These are phyloP conservation scores for Calameuta idolon DNA, from an alignment of 2,888 invertebrate genomes.

Conservation along the genomic window DNA sequence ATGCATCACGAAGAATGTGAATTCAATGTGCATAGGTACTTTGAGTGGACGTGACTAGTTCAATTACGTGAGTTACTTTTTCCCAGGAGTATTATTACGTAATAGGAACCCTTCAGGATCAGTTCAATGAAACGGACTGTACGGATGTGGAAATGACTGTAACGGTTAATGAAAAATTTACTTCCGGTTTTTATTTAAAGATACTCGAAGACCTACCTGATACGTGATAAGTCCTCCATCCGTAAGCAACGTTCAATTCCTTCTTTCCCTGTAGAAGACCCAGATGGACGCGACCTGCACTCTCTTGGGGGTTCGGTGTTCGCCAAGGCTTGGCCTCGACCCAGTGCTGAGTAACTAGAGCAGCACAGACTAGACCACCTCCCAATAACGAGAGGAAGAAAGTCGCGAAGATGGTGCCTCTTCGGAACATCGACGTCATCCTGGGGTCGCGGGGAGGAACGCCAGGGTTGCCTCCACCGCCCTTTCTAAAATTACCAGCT, in stretches of 20 bases:
- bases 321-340: constrained; percentile 80
- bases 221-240: constrained; percentile 80
- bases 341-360: constrained; percentile 89
- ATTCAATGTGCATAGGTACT: not conserved
- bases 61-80: not conserved
- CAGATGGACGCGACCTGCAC: constrained; percentile 83
- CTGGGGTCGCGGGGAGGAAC: constrained; percentile 45
- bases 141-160: not conserved
- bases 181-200: not conserved
- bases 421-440: constrained; percentile 73
- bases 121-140: not conserved
- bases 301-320: constrained; percentile 75
- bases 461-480: constrained; percentile 1
- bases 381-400: constrained; percentile 84
- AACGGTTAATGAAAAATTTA: not conserved
- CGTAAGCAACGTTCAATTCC: constrained; percentile 84
- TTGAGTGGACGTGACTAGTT: not conserved
- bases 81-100: not conserved
- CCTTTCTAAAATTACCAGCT: constrained; percentile 41
- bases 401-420: constrained; percentile 84
- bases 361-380: constrained; percentile 82
- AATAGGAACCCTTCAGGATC: not conserved
- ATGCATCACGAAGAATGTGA: not conserved
- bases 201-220: constrained; percentile 73
- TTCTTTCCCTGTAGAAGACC: constrained; percentile 90